Percentiles rank a stretch among this genome's conserved stretches.
Evolutionary conservation across 2,797 vertebrate genomes (phyloP).

Genomic region (Choloepus didactylus): DNA sequence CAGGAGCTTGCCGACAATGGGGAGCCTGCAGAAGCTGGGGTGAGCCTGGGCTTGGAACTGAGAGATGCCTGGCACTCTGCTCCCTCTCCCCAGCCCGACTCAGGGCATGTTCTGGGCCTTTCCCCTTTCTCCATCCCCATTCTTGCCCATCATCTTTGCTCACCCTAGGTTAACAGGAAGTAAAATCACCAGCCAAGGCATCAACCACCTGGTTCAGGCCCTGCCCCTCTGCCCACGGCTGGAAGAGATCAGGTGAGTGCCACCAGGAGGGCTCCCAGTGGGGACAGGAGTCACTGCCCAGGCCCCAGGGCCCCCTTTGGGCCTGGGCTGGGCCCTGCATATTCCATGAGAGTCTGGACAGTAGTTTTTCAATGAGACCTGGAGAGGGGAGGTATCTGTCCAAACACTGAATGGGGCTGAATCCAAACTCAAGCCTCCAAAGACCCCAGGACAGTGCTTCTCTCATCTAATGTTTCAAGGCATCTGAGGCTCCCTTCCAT

Average conservation of each 20-base stretch:
- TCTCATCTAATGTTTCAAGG: neutral
- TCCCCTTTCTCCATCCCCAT: no score
- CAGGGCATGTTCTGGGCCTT: neutral
- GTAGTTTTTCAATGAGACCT: neutral
- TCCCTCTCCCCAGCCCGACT: neutral
- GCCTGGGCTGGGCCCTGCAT: neutral
- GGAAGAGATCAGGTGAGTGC: constrained; percentile 92
- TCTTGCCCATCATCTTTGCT: neutral
- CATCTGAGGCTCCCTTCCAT: neutral
- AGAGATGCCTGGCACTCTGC: neutral
- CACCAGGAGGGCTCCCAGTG: neutral
- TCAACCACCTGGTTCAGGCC: constrained; percentile 88
- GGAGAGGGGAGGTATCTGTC: neutral
- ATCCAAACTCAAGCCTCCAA: neutral
- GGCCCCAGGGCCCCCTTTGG: neutral
- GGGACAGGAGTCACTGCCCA: neutral
- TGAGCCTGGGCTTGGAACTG: constrained; percentile 86
- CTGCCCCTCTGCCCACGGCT: constrained; percentile 89
- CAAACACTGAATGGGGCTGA: neutral
- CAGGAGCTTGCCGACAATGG: constrained; percentile 88
- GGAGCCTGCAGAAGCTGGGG: constrained; percentile 90
- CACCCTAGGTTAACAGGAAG: constrained; percentile 90
- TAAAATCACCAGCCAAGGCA: constrained; percentile 89
- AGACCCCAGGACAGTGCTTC: neutral
- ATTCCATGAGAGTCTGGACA: neutral